These are phyloP conservation scores for Dolichopus griseipennis DNA, from an alignment of 2,888 invertebrate species.

Conservation along the genomic window DNA sequence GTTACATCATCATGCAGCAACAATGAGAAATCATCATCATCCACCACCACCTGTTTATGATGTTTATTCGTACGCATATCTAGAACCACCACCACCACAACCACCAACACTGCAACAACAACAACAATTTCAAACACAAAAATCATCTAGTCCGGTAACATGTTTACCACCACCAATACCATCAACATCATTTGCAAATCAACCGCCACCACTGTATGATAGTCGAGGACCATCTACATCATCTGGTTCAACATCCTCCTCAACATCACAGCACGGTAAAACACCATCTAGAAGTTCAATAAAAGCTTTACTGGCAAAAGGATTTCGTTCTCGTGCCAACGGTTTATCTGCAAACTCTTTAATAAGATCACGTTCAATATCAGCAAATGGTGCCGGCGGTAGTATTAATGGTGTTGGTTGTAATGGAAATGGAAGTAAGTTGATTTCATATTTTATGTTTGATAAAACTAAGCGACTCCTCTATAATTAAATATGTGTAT, in stretches of 20 bases:
- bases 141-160: neutral
- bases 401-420: neutral
- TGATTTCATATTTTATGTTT: neutral
- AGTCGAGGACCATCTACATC: neutral
- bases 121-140: neutral
- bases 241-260: slow-evolving; percentile 12
- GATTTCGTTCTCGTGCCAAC: slow-evolving; percentile 16
- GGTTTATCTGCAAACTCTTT: slow-evolving; percentile 10
- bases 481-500: no score
- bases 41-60: slow-evolving; percentile 19
- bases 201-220: slow-evolving; percentile 4
- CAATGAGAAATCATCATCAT: slow-evolving; percentile 7
- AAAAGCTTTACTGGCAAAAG: slow-evolving; percentile 23
- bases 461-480: no score
- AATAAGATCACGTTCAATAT: slow-evolving; percentile 12
- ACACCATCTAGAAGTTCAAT: slow-evolving; percentile 27
- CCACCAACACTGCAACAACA: slow-evolving; percentile 33
- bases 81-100: slow-evolving; percentile 51
- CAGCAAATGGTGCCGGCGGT: neutral
- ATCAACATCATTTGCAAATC: slow-evolving; percentile 5
- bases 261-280: slow-evolving; percentile 16
- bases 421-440: neutral
- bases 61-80: slow-evolving; percentile 69
- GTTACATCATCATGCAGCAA: slow-evolving; percentile 35
- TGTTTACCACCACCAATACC: slow-evolving; percentile 10